Evolutionary conservation across 2,113 vertebrate species (phyloP).

Genomic region (Dasyurus viverrinus): DNA sequence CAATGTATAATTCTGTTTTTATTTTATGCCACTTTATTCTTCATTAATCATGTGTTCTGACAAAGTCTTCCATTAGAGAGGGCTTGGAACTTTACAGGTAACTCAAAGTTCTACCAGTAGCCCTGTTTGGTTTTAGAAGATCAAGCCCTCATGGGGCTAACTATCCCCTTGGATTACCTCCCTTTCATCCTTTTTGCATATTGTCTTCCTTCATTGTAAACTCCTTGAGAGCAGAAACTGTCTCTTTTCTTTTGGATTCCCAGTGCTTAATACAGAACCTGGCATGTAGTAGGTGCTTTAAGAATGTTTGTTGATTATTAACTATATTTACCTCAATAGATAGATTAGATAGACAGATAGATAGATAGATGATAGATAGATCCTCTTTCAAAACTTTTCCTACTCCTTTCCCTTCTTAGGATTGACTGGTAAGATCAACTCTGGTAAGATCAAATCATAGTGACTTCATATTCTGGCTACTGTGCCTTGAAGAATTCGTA

Average conservation of each 20-base stretch:
- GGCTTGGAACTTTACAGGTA: not conserved
- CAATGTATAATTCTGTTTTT: not conserved
- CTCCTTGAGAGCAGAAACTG: not conserved
- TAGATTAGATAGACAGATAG: too few species aligned
- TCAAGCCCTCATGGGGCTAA: not conserved
- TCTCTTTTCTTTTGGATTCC: not conserved
- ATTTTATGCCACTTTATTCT: not conserved
- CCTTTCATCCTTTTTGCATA: not conserved
- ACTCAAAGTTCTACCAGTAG: not conserved
- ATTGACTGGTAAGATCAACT: not conserved
- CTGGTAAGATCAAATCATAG: not conserved
- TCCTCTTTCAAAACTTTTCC: not conserved
- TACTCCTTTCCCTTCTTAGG: not conserved
- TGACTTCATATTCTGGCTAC: not conserved
- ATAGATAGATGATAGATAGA: too few species aligned
- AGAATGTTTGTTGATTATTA: not conserved
- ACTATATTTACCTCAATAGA: not conserved
- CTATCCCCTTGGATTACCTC: not conserved
- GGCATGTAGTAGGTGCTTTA: not conserved
- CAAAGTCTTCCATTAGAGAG: not conserved
- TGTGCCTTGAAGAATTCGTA: not conserved
- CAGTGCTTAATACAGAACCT: too few species aligned
- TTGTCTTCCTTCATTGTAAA: not conserved
- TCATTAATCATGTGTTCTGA: not conserved
- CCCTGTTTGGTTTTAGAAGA: not conserved